Percentiles rank a stretch among this genome's conserved stretches.
phyloP scores from a whole-genome alignment of 2,888 invertebrate species.

The Cordylochernes scorpioides region DNA sequence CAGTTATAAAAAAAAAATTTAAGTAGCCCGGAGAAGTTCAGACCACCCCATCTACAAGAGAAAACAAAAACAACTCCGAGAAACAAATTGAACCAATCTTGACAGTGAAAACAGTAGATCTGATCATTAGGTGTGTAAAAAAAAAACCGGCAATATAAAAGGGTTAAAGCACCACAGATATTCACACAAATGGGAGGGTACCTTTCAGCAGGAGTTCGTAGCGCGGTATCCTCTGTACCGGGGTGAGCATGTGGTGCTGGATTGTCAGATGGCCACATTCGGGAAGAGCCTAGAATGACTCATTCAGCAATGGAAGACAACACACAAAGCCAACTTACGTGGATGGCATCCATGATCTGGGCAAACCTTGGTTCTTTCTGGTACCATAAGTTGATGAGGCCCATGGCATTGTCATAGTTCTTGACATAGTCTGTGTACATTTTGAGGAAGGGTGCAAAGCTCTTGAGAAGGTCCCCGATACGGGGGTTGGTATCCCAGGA shows the following conservation, averaged over 20 bases:
- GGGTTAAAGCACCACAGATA: too few species aligned
- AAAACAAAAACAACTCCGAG: too few species aligned
- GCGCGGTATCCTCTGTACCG: slow-evolving; percentile 31
- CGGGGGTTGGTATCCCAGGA: slow-evolving; percentile 26
- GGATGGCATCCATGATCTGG: slow-evolving; percentile 31
- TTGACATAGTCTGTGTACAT: slow-evolving; percentile 39
- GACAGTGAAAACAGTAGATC: too few species aligned
- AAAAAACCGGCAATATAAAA: too few species aligned
- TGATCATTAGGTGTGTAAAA: too few species aligned
- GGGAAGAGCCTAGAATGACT: slow-evolving; percentile 15
- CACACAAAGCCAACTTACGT: slow-evolving; percentile 21
- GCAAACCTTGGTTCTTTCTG: slow-evolving; percentile 31
- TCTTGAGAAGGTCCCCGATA: slow-evolving; percentile 34
- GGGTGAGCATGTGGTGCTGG: slow-evolving; percentile 30
- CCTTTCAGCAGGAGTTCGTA: slow-evolving; percentile 29
- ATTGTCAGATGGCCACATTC: slow-evolving; percentile 29
- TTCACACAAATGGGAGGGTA: too few species aligned
- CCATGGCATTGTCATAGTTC: slow-evolving; percentile 35
- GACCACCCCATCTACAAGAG: too few species aligned
- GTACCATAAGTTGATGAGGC: slow-evolving; percentile 30
- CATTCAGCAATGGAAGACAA: neutral
- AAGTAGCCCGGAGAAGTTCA: too few species aligned
- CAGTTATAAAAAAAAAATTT: too few species aligned
- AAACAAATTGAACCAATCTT: too few species aligned
- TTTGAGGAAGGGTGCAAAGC: slow-evolving; percentile 36